Evolutionary conservation across 2,888 invertebrate species (phyloP).

Genomic region (Trichopoda pennipes): DNA sequence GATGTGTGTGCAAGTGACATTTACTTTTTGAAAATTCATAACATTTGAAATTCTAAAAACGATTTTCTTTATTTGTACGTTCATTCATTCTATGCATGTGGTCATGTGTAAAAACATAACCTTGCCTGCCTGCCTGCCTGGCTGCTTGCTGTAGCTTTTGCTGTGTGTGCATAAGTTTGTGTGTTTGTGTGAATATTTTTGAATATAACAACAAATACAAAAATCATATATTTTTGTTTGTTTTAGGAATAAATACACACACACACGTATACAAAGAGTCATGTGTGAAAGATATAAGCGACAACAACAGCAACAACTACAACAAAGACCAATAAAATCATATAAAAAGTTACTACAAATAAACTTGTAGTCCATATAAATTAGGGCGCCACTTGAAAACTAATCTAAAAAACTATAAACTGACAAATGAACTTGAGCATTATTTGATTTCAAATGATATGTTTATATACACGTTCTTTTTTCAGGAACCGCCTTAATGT

Average conservation of each 20-base stretch:
- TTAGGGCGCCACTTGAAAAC: constrained; percentile 18
- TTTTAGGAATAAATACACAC: constrained; percentile 9
- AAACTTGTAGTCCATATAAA: constrained; percentile 47
- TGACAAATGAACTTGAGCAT: too few species aligned
- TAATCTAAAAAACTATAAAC: not conserved
- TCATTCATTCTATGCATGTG: constrained; percentile 57
- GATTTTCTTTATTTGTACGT: constrained; percentile 66
- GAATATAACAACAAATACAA: constrained; percentile 34
- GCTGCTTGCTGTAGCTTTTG: too few species aligned
- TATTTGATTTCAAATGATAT: not conserved
- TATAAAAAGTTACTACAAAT: constrained; percentile 66
- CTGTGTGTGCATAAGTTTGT: constrained; percentile 35
- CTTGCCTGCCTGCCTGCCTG: constrained; percentile 36
- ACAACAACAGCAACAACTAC: constrained; percentile 55
- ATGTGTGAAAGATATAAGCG: constrained; percentile 19
- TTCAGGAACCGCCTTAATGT: constrained; percentile 19
- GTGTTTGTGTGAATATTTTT: constrained; percentile 48
- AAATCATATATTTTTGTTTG: constrained; percentile 14
- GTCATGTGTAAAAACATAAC: constrained; percentile 68
- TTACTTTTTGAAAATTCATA: constrained; percentile 68
- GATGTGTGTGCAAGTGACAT: constrained; percentile 65
- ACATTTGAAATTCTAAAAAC: constrained; percentile 69
- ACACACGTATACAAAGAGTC: not conserved
- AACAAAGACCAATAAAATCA: constrained; percentile 68
- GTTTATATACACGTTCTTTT: not conserved